Conservation (phyloP, 1,140 invertebrate genomes). For the Sarcophaga bullata region DNA sequence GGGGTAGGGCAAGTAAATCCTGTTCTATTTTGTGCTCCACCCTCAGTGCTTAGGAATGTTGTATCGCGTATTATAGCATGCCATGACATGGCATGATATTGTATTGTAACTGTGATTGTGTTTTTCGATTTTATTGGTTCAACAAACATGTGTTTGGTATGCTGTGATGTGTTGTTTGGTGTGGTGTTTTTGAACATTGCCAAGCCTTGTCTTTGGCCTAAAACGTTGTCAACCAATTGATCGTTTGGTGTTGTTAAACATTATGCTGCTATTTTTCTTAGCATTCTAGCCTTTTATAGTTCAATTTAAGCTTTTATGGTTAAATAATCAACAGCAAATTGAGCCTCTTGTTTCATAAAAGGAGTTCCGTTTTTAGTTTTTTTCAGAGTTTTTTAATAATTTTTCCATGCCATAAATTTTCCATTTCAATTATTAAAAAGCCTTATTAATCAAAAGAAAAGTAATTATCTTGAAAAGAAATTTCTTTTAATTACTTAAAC, state of each 20-base stretch:
- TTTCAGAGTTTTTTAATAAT: too few species aligned
- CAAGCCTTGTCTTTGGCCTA: neutral
- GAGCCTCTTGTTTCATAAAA: neutral
- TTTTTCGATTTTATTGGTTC: conserved; percentile 9
- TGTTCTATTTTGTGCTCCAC: conserved; percentile 12
- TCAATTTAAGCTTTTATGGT: neutral
- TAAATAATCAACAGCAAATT: conserved; percentile 9
- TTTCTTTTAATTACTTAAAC: neutral
- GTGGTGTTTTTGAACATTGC: neutral
- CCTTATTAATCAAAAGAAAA: too few species aligned
- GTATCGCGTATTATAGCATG: neutral
- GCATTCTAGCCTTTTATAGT: neutral
- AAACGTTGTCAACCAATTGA: conserved; percentile 1
- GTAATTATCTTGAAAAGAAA: too few species aligned
- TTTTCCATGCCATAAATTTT: too few species aligned
- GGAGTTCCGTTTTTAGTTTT: neutral
- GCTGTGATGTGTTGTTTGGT: neutral
- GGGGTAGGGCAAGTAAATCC: neutral
- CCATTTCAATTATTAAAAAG: too few species aligned
- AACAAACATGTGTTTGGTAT: neutral
- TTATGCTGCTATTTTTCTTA: neutral
- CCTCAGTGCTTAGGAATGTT: conserved; percentile 6
- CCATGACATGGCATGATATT: neutral
- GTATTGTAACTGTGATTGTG: neutral
- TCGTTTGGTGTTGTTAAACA: neutral